phyloP scores from a whole-genome alignment of 2,113 vertebrate species.

The Variabilichromis moorii region DNA sequence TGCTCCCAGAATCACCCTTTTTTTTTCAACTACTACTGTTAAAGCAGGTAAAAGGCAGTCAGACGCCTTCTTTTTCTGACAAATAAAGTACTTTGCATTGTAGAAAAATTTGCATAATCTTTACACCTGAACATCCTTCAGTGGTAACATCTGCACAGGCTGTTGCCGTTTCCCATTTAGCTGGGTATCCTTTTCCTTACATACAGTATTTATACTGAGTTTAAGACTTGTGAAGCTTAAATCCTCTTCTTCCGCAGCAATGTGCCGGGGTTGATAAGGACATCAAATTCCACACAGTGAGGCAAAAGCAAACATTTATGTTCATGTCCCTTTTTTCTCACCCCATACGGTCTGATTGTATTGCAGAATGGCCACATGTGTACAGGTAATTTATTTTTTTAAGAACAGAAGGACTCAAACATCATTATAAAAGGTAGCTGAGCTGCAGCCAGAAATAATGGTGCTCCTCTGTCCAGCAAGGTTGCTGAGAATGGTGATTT shows the following conservation, averaged over 20 bases:
- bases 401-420: neutral
- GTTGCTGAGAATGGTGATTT: neutral
- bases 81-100: neutral
- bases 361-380: neutral
- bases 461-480: neutral
- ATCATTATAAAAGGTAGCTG: neutral
- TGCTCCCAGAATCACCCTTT: neutral
- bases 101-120: neutral
- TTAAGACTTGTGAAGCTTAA: constrained; percentile 1
- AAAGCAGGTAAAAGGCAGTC: neutral
- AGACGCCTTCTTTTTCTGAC: neutral
- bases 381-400: constrained; percentile 3
- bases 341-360: neutral
- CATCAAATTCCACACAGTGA: neutral
- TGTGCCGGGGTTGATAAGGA: constrained; percentile 11
- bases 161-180: neutral
- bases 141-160: neutral
- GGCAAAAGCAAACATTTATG: neutral
- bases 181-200: neutral
- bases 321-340: neutral
- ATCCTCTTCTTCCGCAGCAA: neutral
- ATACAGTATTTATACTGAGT: neutral
- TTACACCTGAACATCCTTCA: neutral
- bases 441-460: neutral
- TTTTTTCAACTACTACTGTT: neutral